phyloP scores from a whole-genome alignment of 2,888 invertebrate species.

The Tachina grossa region DNA sequence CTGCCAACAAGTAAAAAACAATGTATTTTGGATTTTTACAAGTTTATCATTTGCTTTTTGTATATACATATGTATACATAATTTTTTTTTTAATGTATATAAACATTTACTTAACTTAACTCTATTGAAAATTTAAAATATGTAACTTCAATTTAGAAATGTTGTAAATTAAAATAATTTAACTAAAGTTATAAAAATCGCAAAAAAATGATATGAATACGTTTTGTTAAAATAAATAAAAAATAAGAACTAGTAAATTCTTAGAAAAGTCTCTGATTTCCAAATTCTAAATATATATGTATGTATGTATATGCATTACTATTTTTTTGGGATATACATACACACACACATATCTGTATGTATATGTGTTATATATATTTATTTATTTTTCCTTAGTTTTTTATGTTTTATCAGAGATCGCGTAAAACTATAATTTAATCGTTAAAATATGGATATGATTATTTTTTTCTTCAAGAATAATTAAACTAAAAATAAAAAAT shows the following conservation, averaged over 20 bases:
- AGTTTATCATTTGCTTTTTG: conserved; percentile 39
- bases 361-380: background rate
- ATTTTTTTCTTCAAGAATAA: conserved; percentile 10
- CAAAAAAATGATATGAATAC: conserved; percentile 61
- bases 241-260: conserved; percentile 64
- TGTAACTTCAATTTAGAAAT: conserved; percentile 31
- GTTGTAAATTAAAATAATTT: conserved; percentile 49
- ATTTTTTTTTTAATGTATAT: conserved; percentile 35
- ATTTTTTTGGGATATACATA: background rate
- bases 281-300: conserved; percentile 24
- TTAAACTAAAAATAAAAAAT: conserved; percentile 29
- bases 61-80: background rate
- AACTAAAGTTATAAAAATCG: conserved; percentile 47
- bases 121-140: conserved; percentile 26
- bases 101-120: conserved; percentile 43
- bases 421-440: conserved; percentile 54
- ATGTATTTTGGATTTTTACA: conserved; percentile 28
- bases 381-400: conserved; percentile 24
- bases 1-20: conserved; percentile 18
- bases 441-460: conserved; percentile 66
- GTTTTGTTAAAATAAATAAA: conserved; percentile 41
- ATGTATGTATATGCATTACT: background rate
- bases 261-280: conserved; percentile 62
- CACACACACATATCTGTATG: background rate
- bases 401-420: conserved; percentile 57